Evolutionary conservation across 2,888 invertebrate genomes (phyloP).

Genomic region (Lasioglossum leucozonium): DNA sequence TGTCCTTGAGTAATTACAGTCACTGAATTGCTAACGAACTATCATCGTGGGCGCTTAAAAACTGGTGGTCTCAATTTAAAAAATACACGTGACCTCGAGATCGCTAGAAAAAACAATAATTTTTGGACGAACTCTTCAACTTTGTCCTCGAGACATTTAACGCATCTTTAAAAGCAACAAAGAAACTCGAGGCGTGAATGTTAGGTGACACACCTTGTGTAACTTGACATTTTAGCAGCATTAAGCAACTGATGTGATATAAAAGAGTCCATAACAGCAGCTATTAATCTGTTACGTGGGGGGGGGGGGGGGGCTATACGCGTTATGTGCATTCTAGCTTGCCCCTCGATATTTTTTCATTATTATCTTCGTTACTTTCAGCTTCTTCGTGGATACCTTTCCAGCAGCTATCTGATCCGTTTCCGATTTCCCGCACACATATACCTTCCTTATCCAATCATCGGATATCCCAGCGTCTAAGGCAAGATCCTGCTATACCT

Average conservation of each 20-base stretch:
- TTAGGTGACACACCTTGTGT: background rate
- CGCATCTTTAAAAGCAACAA: too few relatives aligned
- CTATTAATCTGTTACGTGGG: background rate
- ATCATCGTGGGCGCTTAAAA: too few relatives aligned
- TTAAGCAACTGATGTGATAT: background rate
- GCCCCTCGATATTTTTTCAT: background rate
- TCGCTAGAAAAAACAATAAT: too few relatives aligned
- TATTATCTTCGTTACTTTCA: background rate
- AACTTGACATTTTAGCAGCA: background rate
- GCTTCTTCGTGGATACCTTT: background rate
- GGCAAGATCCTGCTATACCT: background rate
- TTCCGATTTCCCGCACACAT: background rate
- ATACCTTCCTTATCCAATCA: constrained; percentile 1
- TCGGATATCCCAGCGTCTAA: background rate
- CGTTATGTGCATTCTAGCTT: background rate
- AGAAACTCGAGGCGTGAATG: too few relatives aligned
- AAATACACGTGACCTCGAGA: too few relatives aligned
- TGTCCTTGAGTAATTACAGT: too few relatives aligned
- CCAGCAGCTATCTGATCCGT: background rate
- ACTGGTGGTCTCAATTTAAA: too few relatives aligned
- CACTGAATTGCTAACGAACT: too few relatives aligned
- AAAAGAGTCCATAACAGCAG: background rate
- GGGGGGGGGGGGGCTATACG: background rate
- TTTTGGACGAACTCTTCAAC: too few relatives aligned
- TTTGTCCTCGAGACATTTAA: too few relatives aligned